A percentile compares a stretch with the other conserved stretches of the same genome.
Evolutionary conservation across 1,140 invertebrate species (phyloP).

Genomic region (Drosophila triauraria): DNA sequence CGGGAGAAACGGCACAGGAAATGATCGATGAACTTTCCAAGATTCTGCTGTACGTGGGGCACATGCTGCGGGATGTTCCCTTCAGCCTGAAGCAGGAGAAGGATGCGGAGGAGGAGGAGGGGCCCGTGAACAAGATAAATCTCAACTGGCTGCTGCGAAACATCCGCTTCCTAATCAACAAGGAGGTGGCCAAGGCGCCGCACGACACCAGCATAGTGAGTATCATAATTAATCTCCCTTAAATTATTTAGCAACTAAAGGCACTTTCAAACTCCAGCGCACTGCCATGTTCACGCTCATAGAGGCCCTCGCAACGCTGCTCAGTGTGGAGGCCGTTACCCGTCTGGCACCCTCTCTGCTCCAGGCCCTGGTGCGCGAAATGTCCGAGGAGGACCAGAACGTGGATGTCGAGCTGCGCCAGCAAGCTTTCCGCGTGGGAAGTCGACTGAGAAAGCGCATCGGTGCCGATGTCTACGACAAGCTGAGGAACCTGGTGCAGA

Average conservation of each 20-base stretch:
- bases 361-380: conserved; percentile 89
- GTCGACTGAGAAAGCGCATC: conserved; percentile 88
- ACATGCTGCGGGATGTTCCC: conserved; percentile 87
- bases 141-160: conserved; percentile 87
- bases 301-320: conserved; percentile 88
- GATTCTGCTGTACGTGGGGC: conserved; percentile 90
- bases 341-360: conserved; percentile 87
- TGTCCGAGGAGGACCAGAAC: conserved; percentile 87
- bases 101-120: conserved; percentile 32
- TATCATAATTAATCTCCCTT: not conserved
- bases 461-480: conserved; percentile 88
- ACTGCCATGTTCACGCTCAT: conserved; percentile 90
- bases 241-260: not conserved
- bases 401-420: conserved; percentile 86
- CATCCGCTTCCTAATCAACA: conserved; percentile 87
- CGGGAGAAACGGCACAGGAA: conserved; percentile 86
- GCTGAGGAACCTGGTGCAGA: conserved; percentile 87
- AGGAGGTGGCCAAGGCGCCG: conserved; percentile 86
- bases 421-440: conserved; percentile 88
- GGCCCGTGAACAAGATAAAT: conserved; percentile 72
- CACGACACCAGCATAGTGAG: conserved; percentile 86
- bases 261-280: conserved; percentile 85
- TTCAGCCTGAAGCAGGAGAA: conserved; percentile 70
- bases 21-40: conserved; percentile 90
- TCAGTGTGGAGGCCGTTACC: conserved; percentile 85